Evolutionary conservation across 2,113 vertebrate species (phyloP).

Genomic region (Oncorhynchus clarkii): DNA sequence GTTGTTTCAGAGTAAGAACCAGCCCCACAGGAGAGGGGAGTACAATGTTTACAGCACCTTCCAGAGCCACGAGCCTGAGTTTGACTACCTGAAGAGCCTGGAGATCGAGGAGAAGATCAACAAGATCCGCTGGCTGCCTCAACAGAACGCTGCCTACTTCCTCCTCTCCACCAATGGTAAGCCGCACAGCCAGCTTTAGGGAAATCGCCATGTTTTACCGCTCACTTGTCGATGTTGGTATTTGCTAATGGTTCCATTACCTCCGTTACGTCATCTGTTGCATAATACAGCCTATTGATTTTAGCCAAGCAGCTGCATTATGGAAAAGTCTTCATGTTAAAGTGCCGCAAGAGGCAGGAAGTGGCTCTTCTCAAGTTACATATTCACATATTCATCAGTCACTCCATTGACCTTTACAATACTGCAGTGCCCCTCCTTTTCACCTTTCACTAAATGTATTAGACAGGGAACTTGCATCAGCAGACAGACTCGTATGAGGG

Average conservation of each 20-base stretch:
- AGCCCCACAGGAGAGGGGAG: conserved; percentile 85
- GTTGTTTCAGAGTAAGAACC: conserved; percentile 82
- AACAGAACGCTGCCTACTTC: conserved; percentile 88
- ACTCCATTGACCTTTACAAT: background rate
- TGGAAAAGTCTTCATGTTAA: background rate
- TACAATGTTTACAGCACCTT: conserved; percentile 96
- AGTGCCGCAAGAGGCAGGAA: conserved; percentile 1
- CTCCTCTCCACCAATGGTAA: conserved; percentile 88
- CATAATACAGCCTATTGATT: too few relatives aligned
- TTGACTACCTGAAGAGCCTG: conserved; percentile 91
- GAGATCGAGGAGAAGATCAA: conserved; percentile 94
- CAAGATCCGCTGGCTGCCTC: conserved; percentile 90
- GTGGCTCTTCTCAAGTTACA: conserved; percentile 1
- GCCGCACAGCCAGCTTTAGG: background rate
- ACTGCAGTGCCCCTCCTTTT: background rate
- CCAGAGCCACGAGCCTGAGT: conserved; percentile 92
- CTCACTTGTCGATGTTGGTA: too few relatives aligned
- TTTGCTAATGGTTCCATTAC: too few relatives aligned
- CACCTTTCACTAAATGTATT: background rate
- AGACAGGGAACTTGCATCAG: too few relatives aligned
- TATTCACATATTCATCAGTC: conserved; percentile 11
- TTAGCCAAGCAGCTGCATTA: too few relatives aligned
- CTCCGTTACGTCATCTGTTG: too few relatives aligned
- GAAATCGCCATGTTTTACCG: too few relatives aligned
- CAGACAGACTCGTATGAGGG: too few relatives aligned